phyloP scores from a whole-genome alignment of 2,888 invertebrate species.

The Hypomecis punctinalis region DNA sequence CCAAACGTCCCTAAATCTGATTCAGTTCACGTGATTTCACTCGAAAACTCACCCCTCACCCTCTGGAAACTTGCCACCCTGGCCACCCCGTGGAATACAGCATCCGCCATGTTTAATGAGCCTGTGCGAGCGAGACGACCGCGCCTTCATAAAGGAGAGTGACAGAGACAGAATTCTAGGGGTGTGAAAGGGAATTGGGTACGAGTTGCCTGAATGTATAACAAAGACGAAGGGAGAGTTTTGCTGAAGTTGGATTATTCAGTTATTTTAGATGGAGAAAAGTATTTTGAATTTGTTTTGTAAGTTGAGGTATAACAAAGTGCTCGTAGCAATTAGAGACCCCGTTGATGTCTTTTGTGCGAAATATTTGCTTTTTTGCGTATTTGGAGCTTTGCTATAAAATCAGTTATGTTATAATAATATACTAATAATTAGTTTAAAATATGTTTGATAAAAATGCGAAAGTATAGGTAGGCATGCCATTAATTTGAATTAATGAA shows the following conservation, averaged over 20 bases:
- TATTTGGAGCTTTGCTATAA: too few species aligned
- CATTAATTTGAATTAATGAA: too few species aligned
- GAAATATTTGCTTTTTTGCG: not conserved
- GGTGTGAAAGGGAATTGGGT: conserved; percentile 64
- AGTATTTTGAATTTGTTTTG: not conserved
- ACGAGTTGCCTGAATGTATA: conserved; percentile 64
- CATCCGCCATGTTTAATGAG: conserved; percentile 77
- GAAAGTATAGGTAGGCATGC: too few species aligned
- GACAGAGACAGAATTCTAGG: conserved; percentile 50
- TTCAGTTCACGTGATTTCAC: conserved; percentile 60
- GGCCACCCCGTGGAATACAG: conserved; percentile 59
- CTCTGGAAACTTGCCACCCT: conserved; percentile 63
- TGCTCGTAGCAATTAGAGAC: not conserved
- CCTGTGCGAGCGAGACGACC: conserved; percentile 46
- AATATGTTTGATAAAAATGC: too few species aligned
- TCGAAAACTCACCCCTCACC: conserved; percentile 66
- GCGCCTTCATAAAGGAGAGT: conserved; percentile 17
- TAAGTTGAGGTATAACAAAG: not conserved
- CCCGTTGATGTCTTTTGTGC: conserved; percentile 5
- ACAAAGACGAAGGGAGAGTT: conserved; percentile 61
- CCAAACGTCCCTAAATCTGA: conserved; percentile 60
- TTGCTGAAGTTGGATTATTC: conserved; percentile 39
- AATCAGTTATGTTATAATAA: too few species aligned
- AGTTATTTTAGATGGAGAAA: conserved; percentile 1
- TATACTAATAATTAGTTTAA: too few species aligned